These are phyloP conservation scores for Colistium nudipinnis DNA, from an alignment of 2,113 vertebrate species.

Conservation along the genomic window DNA sequence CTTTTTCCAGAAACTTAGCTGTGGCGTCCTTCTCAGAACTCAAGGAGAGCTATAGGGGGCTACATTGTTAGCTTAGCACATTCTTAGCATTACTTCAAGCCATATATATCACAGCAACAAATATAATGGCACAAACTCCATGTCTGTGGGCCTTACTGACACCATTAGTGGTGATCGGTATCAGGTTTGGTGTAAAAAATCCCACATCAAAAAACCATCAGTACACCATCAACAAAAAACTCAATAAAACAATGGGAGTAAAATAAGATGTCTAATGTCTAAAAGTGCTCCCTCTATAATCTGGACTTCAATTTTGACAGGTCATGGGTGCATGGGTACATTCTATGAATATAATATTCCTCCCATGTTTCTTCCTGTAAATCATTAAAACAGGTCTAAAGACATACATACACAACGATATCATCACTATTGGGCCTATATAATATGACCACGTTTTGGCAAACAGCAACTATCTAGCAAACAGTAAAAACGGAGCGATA, in stretches of 20 bases:
- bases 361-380: background rate
- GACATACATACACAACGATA: too few species aligned
- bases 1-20: slow-evolving; percentile 62
- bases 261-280: background rate
- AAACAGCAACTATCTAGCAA: background rate
- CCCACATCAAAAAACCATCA: background rate
- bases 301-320: background rate
- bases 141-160: slow-evolving; percentile 10
- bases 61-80: slow-evolving; percentile 66
- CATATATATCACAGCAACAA: slow-evolving; percentile 54
- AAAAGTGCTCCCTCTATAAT: background rate
- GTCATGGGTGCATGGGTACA: background rate
- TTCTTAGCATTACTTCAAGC: slow-evolving; percentile 66
- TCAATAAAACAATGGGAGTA: background rate
- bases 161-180: background rate
- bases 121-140: slow-evolving; percentile 36
- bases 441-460: background rate
- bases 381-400: background rate
- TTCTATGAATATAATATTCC: background rate
- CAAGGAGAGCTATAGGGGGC: slow-evolving; percentile 62
- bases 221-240: too few species aligned
- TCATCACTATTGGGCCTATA: background rate
- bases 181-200: background rate
- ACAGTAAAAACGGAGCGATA: background rate
- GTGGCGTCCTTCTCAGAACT: slow-evolving; percentile 65